Evolutionary conservation across 2,888 invertebrate genomes (phyloP), one percentile per base, ranked within the genome.

Genomic region (Empis livida): DNA sequence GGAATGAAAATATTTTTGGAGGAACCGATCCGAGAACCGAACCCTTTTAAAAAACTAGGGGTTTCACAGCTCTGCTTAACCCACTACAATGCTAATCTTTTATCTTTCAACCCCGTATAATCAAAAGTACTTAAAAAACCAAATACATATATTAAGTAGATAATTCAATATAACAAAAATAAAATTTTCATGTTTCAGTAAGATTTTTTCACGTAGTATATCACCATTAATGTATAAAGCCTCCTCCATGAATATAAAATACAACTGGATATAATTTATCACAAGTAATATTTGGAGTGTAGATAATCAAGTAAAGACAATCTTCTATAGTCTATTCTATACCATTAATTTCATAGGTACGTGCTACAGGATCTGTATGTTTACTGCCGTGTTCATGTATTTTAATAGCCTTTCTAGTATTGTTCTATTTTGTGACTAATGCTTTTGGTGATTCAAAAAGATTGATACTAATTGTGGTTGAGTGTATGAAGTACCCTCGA

Each of bases 101-200:
- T 85, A 69, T 85, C 86, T 60, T 82, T 84, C 23, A 85, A 60
- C 0, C 84, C 85, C 57, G 75, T 76, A 61, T 85, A 85, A 5
- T 84, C 82, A 42, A 79, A 82, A 0, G 84, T 83, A 59, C 81
- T 82, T 9, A 85, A 67, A 61, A 86, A 84, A 49, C 86, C 83
- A 44, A 83, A 61, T 1, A 79, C n/a, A n/a, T n/a, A n/a, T 76
- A 45, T 82, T 83, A 30, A 84, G 59, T 45, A 84, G 70, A 57
- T 84, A 84, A 62, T 82, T 82, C 0, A 83, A 53, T 2, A 77
- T 79, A 3, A 83, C 80, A 1, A 77, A 70, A 8, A 84, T 74
- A 16, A 84, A 67, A 52, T 82, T 74, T 45, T 70, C 64, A 13
- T 51, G 47, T 51, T 80, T 76, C 75, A 84, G 75, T 1, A 84